Evolutionary conservation across 1,140 invertebrate genomes (phyloP).

Genomic region (Sarcophaga peregrina): DNA sequence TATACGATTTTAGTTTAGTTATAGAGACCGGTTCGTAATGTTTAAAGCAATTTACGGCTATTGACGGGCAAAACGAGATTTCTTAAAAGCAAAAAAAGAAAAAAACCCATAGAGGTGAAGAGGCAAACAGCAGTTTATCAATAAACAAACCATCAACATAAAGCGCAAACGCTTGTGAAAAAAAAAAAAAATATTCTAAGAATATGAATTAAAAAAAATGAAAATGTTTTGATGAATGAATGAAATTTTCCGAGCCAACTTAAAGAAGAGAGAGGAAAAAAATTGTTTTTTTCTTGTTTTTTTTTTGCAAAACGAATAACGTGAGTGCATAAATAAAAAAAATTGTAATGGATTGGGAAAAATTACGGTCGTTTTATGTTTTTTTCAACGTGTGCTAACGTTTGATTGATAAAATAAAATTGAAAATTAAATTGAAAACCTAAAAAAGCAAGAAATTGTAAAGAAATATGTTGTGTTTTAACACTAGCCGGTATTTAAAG

Average conservation of each 20-base stretch:
- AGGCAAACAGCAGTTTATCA: not conserved
- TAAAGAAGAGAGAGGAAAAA: not conserved
- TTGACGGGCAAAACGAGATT: not conserved
- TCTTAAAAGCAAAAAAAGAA: not conserved
- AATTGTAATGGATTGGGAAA: not conserved
- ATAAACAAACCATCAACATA: not conserved
- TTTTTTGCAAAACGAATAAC: too few relatives aligned
- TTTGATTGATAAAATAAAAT: constrained; percentile 7
- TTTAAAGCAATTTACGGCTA: constrained; percentile 38
- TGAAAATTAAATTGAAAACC: not conserved
- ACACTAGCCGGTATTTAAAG: not conserved
- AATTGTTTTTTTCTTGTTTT: too few relatives aligned
- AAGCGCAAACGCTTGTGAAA: constrained; percentile 17
- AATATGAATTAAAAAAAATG: too few relatives aligned
- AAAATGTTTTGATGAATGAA: not conserved
- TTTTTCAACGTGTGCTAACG: not conserved
- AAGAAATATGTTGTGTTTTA: constrained; percentile 32
- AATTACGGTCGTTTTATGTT: not conserved
- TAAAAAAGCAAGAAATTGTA: constrained; percentile 11
- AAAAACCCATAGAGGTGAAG: not conserved
- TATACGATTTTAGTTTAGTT: constrained; percentile 48
- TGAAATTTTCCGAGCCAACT: not conserved
- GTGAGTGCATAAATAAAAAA: not conserved
- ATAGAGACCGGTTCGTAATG: constrained; percentile 47
- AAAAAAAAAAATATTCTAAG: not conserved